Evolutionary conservation across 2,113 vertebrate species (phyloP).

Genomic region (Galeopterus variegatus): DNA sequence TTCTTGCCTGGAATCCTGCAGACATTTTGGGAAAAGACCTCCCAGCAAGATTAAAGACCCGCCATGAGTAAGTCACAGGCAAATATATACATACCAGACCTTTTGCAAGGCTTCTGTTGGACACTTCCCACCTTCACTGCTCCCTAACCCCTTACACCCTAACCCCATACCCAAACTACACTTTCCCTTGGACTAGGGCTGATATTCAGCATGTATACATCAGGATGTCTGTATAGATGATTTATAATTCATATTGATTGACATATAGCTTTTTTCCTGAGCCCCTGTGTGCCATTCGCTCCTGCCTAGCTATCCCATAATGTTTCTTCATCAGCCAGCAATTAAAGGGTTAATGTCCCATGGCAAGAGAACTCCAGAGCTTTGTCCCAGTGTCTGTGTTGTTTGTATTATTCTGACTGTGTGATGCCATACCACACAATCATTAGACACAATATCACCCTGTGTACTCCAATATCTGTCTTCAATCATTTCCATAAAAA

Average conservation of each 20-base stretch:
- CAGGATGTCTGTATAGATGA: background rate
- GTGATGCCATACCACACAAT: background rate
- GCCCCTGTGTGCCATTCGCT: background rate
- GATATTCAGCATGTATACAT: background rate
- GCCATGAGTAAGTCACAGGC: background rate
- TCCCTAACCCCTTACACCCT: background rate
- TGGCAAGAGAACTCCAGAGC: background rate
- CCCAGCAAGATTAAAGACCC: constrained; percentile 1
- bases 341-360: background rate
- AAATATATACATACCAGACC: background rate
- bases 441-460: background rate
- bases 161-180: accelerated
- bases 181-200: background rate
- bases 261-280: background rate
- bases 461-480: background rate
- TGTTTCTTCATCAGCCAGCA: background rate
- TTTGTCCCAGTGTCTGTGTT: background rate
- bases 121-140: background rate
- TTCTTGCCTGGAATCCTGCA: background rate
- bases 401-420: background rate
- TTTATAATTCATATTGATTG: background rate
- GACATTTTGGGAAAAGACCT: background rate
- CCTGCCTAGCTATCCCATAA: background rate
- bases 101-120: background rate
- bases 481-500: background rate